Base-by-base conservation (phyloP, 30 jellyfish, hydroid and myxozoan genomes). In the Aurelia aurita region DNA sequence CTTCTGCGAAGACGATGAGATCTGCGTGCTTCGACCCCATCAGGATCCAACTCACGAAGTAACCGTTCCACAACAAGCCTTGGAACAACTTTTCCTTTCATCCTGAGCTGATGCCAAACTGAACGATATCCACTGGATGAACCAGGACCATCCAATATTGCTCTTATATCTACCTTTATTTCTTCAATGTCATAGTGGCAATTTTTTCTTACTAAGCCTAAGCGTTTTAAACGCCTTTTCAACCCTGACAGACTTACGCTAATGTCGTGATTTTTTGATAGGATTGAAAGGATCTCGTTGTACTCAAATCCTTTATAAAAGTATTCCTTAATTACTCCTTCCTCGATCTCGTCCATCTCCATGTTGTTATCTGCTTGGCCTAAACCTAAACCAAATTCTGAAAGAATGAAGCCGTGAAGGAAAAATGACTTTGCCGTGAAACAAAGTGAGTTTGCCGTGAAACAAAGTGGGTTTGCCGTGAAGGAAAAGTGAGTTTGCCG, bases 61-160 rank as follows among this genome's bases (percentile, higher is more conserved):
- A 75, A 29, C 15, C 13, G 10, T 75, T 58, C 76, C 5, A 75
- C 87, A 3, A 51, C 22, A 13, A n/a, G 23, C 5, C 86, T 77
- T n/a, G 86, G 86, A 55, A 74, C 86, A 5, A 54, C 25, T 4
- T 16, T 54, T 16, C 87, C 87, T 11, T 59, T 29, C 87, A 75
- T 54, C n/a, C 43, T 49, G 10, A 72, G 71, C 27, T 20, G 23
- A 72, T 72, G 85, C 85, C 87, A 74, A 3, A 74, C 62, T 58
- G 69, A 3, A 54, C 89, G 79, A 69, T 77, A 77, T 20, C 89
- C 89, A 43, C 25, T 60, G 22, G 5, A 34, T 53, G 72, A 32
- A 11, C 45, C 23, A 11, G 81, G 90, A 22, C 81, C 82, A 79
- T 79, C 90, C 55, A 60, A 28, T 43, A 61, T 45, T 25, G 32